Conservation (phyloP, 2,113 vertebrate species). For the Toxotes jaculatrix region DNA sequence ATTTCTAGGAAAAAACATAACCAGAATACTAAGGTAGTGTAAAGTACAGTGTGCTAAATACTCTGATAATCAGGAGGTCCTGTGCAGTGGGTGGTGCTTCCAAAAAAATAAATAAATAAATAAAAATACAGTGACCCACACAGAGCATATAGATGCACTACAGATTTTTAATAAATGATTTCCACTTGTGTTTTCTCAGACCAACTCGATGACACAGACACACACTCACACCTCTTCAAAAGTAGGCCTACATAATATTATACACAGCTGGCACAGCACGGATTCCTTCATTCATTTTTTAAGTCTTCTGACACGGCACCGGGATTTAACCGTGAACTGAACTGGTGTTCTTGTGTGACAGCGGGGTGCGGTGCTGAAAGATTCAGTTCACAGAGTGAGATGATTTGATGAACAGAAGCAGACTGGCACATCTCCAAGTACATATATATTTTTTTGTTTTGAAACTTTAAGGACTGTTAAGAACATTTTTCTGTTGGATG, state of each 20-base stretch:
- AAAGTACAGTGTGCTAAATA: no score
- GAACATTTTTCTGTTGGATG: no score
- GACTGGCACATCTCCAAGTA: neutral
- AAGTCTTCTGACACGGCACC: neutral
- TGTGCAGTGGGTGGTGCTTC: no score
- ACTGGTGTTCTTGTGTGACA: neutral
- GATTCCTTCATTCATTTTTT: neutral
- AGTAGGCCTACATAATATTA: neutral
- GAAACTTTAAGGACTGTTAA: neutral
- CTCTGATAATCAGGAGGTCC: no score
- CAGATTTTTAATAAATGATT: no score
- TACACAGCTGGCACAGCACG: neutral
- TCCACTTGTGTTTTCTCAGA: neutral
- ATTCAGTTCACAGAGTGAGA: neutral
- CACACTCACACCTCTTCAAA: neutral
- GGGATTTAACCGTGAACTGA: neutral
- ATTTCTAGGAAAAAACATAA: no score
- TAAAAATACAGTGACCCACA: no score
- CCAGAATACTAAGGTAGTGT: no score
- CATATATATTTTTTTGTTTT: neutral
- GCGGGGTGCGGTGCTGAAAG: neutral
- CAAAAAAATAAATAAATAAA: no score
- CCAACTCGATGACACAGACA: neutral
- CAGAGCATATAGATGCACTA: no score
- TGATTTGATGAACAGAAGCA: neutral